These are phyloP conservation scores for Zaprionus davidi DNA, from an alignment of 1,140 invertebrate genomes.

Conservation along the genomic window DNA sequence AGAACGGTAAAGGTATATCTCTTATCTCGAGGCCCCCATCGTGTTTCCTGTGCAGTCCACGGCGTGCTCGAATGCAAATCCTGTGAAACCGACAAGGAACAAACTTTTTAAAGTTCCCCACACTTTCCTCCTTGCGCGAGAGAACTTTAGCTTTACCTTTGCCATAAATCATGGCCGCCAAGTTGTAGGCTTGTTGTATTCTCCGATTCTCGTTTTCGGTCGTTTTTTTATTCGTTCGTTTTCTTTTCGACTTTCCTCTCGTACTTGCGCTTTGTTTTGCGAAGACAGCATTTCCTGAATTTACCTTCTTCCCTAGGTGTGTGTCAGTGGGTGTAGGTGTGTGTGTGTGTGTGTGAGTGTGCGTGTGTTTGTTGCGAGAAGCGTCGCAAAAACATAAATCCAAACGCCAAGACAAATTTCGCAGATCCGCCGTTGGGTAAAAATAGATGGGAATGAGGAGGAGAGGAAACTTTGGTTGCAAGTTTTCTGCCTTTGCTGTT, in stretches of 20 bases:
- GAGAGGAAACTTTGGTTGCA: constrained; percentile 60
- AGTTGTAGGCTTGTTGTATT: constrained; percentile 68
- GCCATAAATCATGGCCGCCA: constrained; percentile 76
- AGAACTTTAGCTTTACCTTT: constrained; percentile 72
- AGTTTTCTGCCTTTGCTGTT: constrained; percentile 67
- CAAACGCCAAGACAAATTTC: constrained; percentile 83
- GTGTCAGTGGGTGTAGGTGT: neutral
- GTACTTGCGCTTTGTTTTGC: constrained; percentile 69
- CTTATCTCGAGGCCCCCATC: constrained; percentile 38
- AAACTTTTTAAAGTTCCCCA: constrained; percentile 75
- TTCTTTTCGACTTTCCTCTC: constrained; percentile 21
- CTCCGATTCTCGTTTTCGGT: constrained; percentile 46
- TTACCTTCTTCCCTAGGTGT: constrained; percentile 65
- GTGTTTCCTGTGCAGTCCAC: constrained; percentile 23
- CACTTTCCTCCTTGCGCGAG: constrained; percentile 11
- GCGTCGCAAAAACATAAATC: constrained; percentile 81
- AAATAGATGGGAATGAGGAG: neutral
- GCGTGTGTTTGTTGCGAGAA: constrained; percentile 73
- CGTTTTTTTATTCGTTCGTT: constrained; percentile 26
- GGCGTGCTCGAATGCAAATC: constrained; percentile 76
- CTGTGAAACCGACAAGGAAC: constrained; percentile 65
- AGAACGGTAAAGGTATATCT: constrained; percentile 20
- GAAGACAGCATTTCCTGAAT: constrained; percentile 79
- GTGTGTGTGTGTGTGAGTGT: constrained; percentile 54
- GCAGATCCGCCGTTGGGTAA: constrained; percentile 70